Conservation (phyloP, 2,113 vertebrate genomes). For the Scophthalmus maximus region DNA sequence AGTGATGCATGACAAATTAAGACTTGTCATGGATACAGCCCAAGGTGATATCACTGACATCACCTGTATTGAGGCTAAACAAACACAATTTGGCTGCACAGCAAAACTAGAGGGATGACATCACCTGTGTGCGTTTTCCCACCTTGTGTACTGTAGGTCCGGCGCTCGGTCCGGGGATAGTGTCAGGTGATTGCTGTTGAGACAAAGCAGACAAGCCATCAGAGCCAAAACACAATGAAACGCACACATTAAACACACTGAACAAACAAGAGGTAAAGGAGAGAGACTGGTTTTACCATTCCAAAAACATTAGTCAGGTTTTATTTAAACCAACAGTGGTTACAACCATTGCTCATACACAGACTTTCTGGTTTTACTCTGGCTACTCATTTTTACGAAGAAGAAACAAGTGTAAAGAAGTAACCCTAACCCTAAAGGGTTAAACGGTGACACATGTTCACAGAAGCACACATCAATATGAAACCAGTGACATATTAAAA, state of each 20-base stretch:
- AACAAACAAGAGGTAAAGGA: constrained; percentile 51
- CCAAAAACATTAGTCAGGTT: constrained; percentile 43
- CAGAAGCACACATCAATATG: not conserved
- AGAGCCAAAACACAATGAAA: constrained; percentile 35
- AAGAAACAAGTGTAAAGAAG: not conserved
- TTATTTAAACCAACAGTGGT: constrained; percentile 13
- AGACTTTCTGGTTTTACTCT: not conserved
- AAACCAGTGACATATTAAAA: not conserved
- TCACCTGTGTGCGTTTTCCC: constrained; percentile 45
- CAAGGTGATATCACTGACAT: constrained; percentile 57
- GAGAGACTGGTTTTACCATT: constrained; percentile 54
- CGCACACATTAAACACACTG: constrained; percentile 49
- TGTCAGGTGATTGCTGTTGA: constrained; percentile 85
- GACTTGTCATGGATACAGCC: constrained; percentile 18
- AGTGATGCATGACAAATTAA: constrained; percentile 36
- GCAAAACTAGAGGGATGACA: constrained; percentile 55
- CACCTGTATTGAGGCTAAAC: constrained; percentile 63
- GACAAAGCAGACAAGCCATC: constrained; percentile 63
- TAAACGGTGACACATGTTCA: constrained; percentile 1
- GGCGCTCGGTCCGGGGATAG: constrained; percentile 80
- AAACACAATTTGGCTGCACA: constrained; percentile 46
- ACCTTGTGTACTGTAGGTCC: constrained; percentile 80
- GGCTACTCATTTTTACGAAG: not conserved
- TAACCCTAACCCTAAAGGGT: not conserved
- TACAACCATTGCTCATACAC: not conserved